Conservation (phyloP, 1,140 invertebrate species). For the Drosophila kanapiae region DNA sequence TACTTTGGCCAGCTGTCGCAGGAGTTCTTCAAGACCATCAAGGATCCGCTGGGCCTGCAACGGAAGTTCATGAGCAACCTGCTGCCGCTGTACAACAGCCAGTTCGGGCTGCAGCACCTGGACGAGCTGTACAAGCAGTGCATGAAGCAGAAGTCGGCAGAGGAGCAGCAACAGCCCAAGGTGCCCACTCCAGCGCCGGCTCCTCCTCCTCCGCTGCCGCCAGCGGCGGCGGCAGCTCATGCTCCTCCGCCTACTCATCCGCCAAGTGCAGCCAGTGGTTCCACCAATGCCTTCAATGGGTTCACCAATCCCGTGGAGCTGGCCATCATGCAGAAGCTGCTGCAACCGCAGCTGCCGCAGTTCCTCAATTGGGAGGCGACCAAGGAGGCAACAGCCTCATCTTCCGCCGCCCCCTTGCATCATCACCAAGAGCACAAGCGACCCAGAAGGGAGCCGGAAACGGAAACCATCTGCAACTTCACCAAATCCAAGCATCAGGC, state of each 20-base stretch:
- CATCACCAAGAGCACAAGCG: constrained; percentile 69
- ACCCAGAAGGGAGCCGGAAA: constrained; percentile 56
- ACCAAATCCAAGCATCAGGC: constrained; percentile 30
- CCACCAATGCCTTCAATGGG: constrained; percentile 41
- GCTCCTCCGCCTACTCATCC: background rate
- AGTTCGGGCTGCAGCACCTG: constrained; percentile 73
- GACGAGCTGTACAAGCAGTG: constrained; percentile 79
- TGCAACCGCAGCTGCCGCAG: constrained; percentile 62
- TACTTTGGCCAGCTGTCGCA: constrained; percentile 88
- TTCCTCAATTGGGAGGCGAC: constrained; percentile 48
- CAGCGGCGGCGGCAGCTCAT: constrained; percentile 5
- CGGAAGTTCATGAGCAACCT: constrained; percentile 72
- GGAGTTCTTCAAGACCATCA: constrained; percentile 86
- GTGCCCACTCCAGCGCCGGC: constrained; percentile 27
- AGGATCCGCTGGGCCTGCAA: constrained; percentile 82
- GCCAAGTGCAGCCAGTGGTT: constrained; percentile 17
- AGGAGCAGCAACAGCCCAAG: constrained; percentile 36
- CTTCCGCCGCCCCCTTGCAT: constrained; percentile 71
- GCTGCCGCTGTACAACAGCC: constrained; percentile 66
- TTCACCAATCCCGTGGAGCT: constrained; percentile 88
- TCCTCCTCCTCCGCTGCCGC: background rate
- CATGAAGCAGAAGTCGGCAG: constrained; percentile 65
- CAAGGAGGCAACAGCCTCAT: constrained; percentile 37
- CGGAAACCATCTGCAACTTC: constrained; percentile 24
- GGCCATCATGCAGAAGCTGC: constrained; percentile 89